Base-by-base conservation (phyloP, 2,113 vertebrate species). In the Garra rufa region DNA sequence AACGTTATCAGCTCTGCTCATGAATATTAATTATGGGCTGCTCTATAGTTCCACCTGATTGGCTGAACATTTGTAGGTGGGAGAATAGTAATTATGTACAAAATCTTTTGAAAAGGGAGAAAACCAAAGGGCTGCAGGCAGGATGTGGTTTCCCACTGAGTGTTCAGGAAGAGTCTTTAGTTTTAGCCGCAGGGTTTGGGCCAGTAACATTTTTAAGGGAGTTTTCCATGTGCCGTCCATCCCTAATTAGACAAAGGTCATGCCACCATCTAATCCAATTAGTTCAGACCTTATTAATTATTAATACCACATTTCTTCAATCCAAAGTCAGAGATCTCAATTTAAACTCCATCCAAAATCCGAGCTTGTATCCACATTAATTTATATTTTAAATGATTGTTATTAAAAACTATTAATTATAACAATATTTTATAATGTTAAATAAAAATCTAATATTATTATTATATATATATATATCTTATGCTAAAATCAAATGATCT, bases 161-260 rank as follows among this genome's bases (percentile, higher is more conserved):
- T 21, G 50, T n/a, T 19, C 75, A 34, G 75, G 75, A 77, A 57
- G 73, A 75, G 73, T 6, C 43, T 28, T 50, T 28, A 50, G 30
- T 50, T 14, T 19, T 15, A 38, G 50, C 75, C 1, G 75, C 48
- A 41, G 75, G 75, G 75, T 77, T 77, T 57, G 50, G 30, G 14
- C 6, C 8, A 28, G 43, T 75, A 28, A 50, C 73, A 19, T 48
- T 48, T 75, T 75, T 50, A 30, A 75, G 7, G 15, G 46, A 7
- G 2, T 30, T 76, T 52, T 76, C 73, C 73, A 52, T 52, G 75
- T 24, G 52, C 21, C 1, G 11, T 77, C 30, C 30, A 41, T 30
- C 30, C 11, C 75, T 77, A 77, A 77, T 77, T 55, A 52, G 52
- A 57, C 30, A 77, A 57, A 77, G 28, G 75, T 59, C 75, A 77